These are phyloP conservation scores for Pristionchus japonicus DNA, from an alignment of 2,888 invertebrate species.

Conservation along the genomic window DNA sequence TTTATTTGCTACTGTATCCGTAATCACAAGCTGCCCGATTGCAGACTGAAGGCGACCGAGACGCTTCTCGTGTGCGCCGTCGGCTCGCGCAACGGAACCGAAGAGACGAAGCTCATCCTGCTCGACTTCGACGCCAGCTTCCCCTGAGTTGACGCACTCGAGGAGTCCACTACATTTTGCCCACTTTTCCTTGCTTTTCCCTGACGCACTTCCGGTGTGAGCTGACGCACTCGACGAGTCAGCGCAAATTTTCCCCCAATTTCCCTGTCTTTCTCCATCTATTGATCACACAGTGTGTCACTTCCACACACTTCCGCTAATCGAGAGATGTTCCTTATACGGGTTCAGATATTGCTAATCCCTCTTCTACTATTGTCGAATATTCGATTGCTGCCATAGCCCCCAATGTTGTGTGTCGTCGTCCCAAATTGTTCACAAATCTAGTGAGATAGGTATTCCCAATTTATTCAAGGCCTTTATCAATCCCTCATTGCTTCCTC, in stretches of 20 bases:
- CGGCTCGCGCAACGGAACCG: slow-evolving; percentile 97
- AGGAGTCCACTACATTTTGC: too few species aligned
- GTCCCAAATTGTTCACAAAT: background rate
- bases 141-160: slow-evolving; percentile 52
- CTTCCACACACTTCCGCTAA: too few species aligned
- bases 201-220: background rate
- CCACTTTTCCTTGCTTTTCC: too few species aligned
- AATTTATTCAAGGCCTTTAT: background rate
- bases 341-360: background rate
- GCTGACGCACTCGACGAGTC: background rate
- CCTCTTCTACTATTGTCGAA: background rate
- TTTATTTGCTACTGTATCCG: background rate
- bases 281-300: background rate
- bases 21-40: background rate
- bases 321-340: background rate
- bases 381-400: background rate
- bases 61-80: slow-evolving; percentile 98
- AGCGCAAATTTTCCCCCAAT: background rate
- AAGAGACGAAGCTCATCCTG: slow-evolving; percentile 97
- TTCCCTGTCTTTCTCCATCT: background rate
- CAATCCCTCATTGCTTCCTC: background rate
- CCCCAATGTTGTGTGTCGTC: background rate
- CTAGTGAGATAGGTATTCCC: slow-evolving; percentile 35
- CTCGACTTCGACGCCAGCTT: slow-evolving; percentile 84
- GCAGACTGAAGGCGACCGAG: slow-evolving; percentile 84